Conservation (phyloP, 2,113 vertebrate species). For the Phycodurus eques region DNA sequence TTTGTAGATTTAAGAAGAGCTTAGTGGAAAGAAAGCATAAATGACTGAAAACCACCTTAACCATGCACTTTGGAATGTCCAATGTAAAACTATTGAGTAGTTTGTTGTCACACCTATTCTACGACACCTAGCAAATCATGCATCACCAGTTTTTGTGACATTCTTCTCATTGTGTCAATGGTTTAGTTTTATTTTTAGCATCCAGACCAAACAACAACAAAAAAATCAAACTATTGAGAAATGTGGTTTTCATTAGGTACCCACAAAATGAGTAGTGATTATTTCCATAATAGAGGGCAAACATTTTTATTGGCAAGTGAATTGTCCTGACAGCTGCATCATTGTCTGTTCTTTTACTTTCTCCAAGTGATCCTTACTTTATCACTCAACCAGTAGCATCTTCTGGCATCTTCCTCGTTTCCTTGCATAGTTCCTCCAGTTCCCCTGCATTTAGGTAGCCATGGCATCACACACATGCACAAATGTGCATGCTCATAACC, state of each 20-base stretch:
- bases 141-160: constrained; percentile 11
- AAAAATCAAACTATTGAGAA: too few relatives aligned
- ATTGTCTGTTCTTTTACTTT: constrained; percentile 8
- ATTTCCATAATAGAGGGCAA: background rate
- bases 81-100: constrained; percentile 43
- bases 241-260: too few relatives aligned
- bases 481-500: constrained; percentile 25
- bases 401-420: constrained; percentile 45
- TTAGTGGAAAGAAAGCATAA: constrained; percentile 60
- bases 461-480: constrained; percentile 3
- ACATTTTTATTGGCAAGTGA: too few relatives aligned
- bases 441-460: constrained; percentile 47
- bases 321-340: background rate
- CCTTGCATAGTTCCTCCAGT: constrained; percentile 50
- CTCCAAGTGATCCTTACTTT: constrained; percentile 31
- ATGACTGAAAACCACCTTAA: constrained; percentile 69
- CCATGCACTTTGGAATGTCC: constrained; percentile 63
- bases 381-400: constrained; percentile 35
- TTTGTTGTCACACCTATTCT: too few relatives aligned
- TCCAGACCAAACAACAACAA: too few relatives aligned
- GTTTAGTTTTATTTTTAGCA: too few relatives aligned
- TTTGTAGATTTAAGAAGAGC: constrained; percentile 59
- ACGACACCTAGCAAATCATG: too few relatives aligned
- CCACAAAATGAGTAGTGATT: background rate
- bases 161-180: background rate